Evolutionary conservation across 1,140 invertebrate species (phyloP), one percentile per base, ranked within the genome.

Genomic region (Acarapis woodi): DNA sequence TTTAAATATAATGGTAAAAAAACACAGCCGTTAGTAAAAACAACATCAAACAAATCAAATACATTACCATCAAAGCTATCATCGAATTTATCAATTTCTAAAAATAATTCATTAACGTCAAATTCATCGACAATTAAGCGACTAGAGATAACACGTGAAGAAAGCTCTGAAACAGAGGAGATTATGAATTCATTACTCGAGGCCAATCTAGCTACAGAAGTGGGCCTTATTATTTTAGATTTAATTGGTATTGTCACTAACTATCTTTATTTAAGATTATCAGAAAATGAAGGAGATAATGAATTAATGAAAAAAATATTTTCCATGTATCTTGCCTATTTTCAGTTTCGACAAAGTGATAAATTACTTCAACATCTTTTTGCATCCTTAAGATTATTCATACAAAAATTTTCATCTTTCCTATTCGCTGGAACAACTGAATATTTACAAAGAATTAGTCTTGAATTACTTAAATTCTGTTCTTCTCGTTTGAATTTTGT

Each of bases 271-370:
- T 53, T 54, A 53, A 61, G 65, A 42, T 50, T 74, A 21, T 57
- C 75, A 6, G 58, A 63, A 4, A 52, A 59, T 25, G 63, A 68
- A 37, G 66, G 70, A 4, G 74, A 80, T 35, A 80, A 78, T 49
- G 51, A 64, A 5, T 15, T 74, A 25, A 75, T 69, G 66, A 67
- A 60, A 48, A 75, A 69, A 56, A 62, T 82, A 10, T 70, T 79
- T 39, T 65, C 68, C 32, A 66, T 83, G 22, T 80, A 87, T 50
- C 51, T 93, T n/a, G 66, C 68, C 4, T 73, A 87, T 45, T 60
- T 93, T 9, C 70, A 77, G 55, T 64, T 75, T 19, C 74, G 78
- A 3, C 83, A 90, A 51, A 85, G 80, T 21, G 83, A 90, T 54
- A 68, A 63, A 9, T 56, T 90, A 19, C 70, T 80, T 45, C 73